A percentile compares a stretch with the other conserved stretches of the same genome.
Evolutionary conservation across 2,797 vertebrate species (phyloP).

Genomic region (Platyrinchus mystaceus): DNA sequence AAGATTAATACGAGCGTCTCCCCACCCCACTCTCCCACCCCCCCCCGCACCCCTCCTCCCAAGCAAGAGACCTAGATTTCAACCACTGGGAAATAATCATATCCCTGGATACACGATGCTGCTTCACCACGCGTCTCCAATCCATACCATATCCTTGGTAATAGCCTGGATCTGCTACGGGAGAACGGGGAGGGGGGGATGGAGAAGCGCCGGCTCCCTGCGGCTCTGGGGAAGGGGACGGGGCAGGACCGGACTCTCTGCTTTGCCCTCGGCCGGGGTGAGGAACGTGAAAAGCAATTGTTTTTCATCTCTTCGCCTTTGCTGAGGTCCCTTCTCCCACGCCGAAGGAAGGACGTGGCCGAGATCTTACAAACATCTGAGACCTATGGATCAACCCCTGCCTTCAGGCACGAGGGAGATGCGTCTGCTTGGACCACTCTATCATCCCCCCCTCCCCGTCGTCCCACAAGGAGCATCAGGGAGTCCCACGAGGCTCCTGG

Average conservation of each 20-base stretch:
- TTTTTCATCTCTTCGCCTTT: background rate
- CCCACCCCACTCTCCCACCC: background rate
- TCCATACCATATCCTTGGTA: background rate
- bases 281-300: background rate
- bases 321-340: background rate
- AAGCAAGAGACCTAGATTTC: conserved; percentile 42
- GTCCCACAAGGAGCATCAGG: background rate
- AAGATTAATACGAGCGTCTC: conserved; percentile 19
- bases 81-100: conserved; percentile 28
- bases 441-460: accelerated
- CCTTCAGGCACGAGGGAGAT: background rate
- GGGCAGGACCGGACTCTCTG: accelerated
- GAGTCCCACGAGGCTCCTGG: background rate
- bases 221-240: background rate
- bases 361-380: accelerated
- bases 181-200: background rate
- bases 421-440: background rate
- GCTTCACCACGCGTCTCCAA: background rate
- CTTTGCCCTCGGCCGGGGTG: background rate
- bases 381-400: accelerated
- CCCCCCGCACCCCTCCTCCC: background rate
- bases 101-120: background rate
- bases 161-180: background rate
- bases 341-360: background rate
- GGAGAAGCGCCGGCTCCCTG: background rate